Percentiles rank a stretch among this genome's conserved stretches.
Conservation (phyloP, 2,797 vertebrate species). For the Silurus lanzhouensis region DNA sequence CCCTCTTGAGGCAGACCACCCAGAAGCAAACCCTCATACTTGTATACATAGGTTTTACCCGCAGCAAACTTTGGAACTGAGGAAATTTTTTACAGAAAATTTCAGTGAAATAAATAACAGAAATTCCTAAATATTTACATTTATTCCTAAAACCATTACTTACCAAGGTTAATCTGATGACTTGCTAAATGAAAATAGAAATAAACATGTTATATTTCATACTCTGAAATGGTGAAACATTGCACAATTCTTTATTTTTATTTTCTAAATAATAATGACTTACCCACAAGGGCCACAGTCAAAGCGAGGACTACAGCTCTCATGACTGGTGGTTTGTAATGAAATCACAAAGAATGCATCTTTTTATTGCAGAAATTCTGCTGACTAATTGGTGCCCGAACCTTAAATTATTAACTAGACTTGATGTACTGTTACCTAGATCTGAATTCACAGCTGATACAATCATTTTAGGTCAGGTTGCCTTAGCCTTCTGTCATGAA, state of each 20-base stretch:
- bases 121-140: background rate
- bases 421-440: background rate
- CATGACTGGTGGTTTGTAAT: conserved; percentile 56
- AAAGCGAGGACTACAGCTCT: conserved; percentile 60
- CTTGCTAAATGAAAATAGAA: conserved; percentile 61
- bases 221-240: background rate
- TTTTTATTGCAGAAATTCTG: conserved; percentile 44
- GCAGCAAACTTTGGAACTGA: conserved; percentile 70
- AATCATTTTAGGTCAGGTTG: conserved; percentile 38
- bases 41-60: conserved; percentile 72
- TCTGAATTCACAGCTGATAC: background rate
- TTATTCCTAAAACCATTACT: conserved; percentile 49
- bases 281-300: conserved; percentile 66
- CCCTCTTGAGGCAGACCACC: conserved; percentile 75
- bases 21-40: conserved; percentile 73
- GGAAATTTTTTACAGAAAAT: background rate
- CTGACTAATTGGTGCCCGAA: conserved; percentile 15
- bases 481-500: conserved; percentile 32
- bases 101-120: background rate
- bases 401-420: conserved; percentile 47
- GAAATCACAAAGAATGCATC: background rate
- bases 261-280: conserved; percentile 37
- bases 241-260: background rate
- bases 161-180: conserved; percentile 64
- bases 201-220: conserved; percentile 9